phyloP scores from a whole-genome alignment of 2,888 invertebrate genomes.

The Chymomyza fuscimana region DNA sequence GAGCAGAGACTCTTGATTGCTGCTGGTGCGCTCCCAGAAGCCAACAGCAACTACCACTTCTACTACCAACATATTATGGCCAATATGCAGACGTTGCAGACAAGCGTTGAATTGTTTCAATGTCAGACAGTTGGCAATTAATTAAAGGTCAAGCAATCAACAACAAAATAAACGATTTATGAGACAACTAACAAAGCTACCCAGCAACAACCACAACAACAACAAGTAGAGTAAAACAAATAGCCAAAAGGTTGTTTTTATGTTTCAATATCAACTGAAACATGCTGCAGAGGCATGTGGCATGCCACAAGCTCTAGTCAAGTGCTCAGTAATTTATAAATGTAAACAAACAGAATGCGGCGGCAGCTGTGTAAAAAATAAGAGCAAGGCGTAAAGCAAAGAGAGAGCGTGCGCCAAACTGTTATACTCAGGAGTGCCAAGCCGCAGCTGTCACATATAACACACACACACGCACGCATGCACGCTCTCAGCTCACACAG shows the following conservation, averaged over 20 bases:
- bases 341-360: conserved; percentile 58
- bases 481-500: neutral
- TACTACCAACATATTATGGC: neutral
- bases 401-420: conserved; percentile 37
- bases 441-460: neutral
- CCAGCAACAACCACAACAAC: conserved; percentile 21
- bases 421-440: conserved; percentile 48
- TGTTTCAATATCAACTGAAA: conserved; percentile 43
- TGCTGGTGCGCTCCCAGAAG: neutral
- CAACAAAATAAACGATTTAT: conserved; percentile 48
- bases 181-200: conserved; percentile 19
- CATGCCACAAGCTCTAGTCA: conserved; percentile 1
- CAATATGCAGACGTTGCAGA: conserved; percentile 1
- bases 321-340: conserved; percentile 43
- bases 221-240: conserved; percentile 6
- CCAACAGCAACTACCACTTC: no score
- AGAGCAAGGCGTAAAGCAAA: conserved; percentile 8
- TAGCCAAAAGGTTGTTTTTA: conserved; percentile 36
- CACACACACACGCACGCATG: conserved; percentile 20
- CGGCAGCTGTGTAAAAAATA: neutral
- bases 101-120: conserved; percentile 51
- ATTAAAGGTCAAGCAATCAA: conserved; percentile 66
- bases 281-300: neutral
- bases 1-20: neutral
- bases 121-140: conserved; percentile 54